These are phyloP conservation scores for Zygogramma bicolorata DNA, from an alignment of 2,888 invertebrate species.

Conservation along the genomic window DNA sequence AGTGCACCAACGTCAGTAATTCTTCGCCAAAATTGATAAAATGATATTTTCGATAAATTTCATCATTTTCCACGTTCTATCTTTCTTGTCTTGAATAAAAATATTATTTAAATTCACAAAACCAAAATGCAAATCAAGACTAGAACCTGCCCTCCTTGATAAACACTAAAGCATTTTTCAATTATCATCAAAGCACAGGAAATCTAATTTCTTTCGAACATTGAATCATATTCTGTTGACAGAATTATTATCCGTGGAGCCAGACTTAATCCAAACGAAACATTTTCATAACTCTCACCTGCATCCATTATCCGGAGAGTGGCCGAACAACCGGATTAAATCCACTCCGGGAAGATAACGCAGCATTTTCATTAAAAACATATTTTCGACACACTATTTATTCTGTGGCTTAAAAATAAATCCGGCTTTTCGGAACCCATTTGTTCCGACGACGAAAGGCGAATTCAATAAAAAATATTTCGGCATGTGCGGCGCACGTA, in stretches of 20 bases:
- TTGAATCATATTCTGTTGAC: background rate
- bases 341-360: background rate
- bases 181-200: no score
- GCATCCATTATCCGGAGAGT: background rate
- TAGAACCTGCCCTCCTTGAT: no score
- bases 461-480: constrained; percentile 38
- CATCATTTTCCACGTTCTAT: no score
- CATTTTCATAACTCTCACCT: background rate
- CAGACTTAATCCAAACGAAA: background rate
- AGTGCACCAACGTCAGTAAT: no score
- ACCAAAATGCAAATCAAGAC: no score
- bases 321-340: background rate
- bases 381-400: background rate
- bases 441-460: constrained; percentile 25
- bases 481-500: constrained; percentile 47
- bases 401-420: constrained; percentile 13
- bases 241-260: background rate
- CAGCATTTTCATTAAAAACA: background rate
- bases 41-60: no score
- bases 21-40: no score
- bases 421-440: constrained; percentile 30
- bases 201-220: no score
- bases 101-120: no score
- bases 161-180: no score
- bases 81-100: no score